A percentile compares a stretch with the other conserved stretches of the same genome.
Evolutionary conservation across 2,113 vertebrate species (phyloP).

Genomic region (Neolamprologus ventralis): DNA sequence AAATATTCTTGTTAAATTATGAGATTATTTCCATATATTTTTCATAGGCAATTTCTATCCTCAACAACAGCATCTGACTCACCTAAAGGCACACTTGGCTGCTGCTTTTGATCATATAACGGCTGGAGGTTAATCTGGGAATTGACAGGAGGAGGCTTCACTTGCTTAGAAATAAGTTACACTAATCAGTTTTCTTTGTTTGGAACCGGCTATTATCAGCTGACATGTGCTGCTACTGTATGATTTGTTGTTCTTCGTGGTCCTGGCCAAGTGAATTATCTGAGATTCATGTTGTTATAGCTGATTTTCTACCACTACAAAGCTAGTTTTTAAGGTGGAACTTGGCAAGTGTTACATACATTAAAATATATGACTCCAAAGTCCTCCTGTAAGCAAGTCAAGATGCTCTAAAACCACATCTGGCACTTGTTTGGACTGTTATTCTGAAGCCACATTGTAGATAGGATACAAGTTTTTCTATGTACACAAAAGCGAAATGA

Average conservation of each 20-base stretch:
- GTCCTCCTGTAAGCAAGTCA: background rate
- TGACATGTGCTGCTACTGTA: background rate
- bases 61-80: background rate
- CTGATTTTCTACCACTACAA: background rate
- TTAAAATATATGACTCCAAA: background rate
- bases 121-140: background rate
- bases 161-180: background rate
- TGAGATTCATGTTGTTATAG: background rate
- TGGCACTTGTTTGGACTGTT: background rate
- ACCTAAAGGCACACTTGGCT: background rate
- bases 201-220: background rate
- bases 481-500: background rate
- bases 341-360: background rate
- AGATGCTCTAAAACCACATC: background rate
- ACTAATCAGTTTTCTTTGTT: background rate
- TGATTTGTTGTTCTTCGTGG: accelerated
- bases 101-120: background rate
- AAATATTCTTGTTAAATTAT: background rate
- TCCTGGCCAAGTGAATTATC: background rate
- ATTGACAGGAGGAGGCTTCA: background rate
- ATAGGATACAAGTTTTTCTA: background rate
- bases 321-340: background rate
- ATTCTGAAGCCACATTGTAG: background rate
- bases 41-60: background rate
- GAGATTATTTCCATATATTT: background rate